phyloP scores from a whole-genome alignment of 2,113 vertebrate species.

The Zapornia atra region DNA sequence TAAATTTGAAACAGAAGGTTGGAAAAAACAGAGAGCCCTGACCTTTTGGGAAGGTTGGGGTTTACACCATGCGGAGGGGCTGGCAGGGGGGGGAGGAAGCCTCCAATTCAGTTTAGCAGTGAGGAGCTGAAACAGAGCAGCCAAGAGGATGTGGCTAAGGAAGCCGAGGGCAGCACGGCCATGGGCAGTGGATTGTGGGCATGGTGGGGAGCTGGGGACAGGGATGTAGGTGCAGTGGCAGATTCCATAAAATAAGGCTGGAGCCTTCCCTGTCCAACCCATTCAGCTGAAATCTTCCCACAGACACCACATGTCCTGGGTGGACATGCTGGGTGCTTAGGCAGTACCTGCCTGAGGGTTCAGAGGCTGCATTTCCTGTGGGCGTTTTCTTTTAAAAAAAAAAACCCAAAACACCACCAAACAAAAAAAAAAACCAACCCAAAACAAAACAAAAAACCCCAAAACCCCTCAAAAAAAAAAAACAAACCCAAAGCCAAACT shows the following conservation, averaged over 20 bases:
- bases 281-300: not conserved
- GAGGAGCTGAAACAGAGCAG: constrained; percentile 15
- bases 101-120: constrained; percentile 35
- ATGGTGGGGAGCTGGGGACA: not conserved
- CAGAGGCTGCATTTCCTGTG: not conserved
- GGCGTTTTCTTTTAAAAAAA: not conserved
- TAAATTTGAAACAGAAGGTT: constrained; percentile 57
- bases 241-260: not conserved
- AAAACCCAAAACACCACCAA: not conserved
- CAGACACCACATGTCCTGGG: not conserved
- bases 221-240: not conserved
- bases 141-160: constrained; percentile 60
- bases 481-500: not conserved
- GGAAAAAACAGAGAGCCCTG: constrained; percentile 32
- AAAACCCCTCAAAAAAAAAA: not conserved
- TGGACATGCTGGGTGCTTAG: not conserved
- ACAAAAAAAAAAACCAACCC: no score
- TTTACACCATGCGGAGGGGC: constrained; percentile 15
- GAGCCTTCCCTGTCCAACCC: not conserved
- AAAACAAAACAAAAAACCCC: not conserved
- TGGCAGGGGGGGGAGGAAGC: constrained; percentile 33
- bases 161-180: not conserved
- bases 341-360: not conserved
- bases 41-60: constrained; percentile 62
- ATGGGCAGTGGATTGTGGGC: not conserved